Base-by-base conservation (phyloP, 2,888 invertebrate species). In the Gasteruption jaculator region DNA sequence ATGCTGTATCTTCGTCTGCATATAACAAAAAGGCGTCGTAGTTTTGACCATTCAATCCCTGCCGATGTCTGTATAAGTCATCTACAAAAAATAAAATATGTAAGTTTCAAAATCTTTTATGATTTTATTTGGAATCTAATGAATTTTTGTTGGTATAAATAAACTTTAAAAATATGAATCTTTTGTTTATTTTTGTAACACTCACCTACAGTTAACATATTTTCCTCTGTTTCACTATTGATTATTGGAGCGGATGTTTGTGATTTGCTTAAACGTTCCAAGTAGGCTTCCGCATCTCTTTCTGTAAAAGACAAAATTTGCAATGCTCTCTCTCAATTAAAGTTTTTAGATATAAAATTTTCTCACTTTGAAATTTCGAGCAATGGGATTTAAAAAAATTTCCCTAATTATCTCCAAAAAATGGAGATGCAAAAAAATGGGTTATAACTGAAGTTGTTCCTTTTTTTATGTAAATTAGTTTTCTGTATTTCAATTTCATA, bases 1-100 rank as follows among this genome's bases (percentile, higher is more conserved):
- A 87, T 3, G 76, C 74, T 10, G 74, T 71, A 62, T 91, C 91
- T 45, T 83, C 83, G 29, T 83, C 81, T 0, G 85, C 85, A 54
- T 80, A 87, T 19, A 91, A 65, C 7, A 91, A 78, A 60, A 85
- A 88, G 0, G 88, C 91, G 70, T 91, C 85, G 56, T 90, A 91
- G 24, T 71, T 72, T 58, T 85, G 83, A 6, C 78, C 76, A 59
- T 58, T 71, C 46, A 71, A 63, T 5, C 78, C 77, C 54, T 68
- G 61, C 7, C 68, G 63, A 7, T 71, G 52, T 31, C 74, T 69
- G 16, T 66, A 66, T 8, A 75, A 68, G 58, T 85, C 85, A 43
- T 81, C 81, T 74, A 45, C 14, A 59, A 53, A 14, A 37, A 45
- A 42, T 27, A 11, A 22, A 6, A n/a, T n/a, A n/a, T n/a, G n/a